Base-by-base conservation (phyloP, 2,113 vertebrate genomes). In the Cebus imitator region DNA sequence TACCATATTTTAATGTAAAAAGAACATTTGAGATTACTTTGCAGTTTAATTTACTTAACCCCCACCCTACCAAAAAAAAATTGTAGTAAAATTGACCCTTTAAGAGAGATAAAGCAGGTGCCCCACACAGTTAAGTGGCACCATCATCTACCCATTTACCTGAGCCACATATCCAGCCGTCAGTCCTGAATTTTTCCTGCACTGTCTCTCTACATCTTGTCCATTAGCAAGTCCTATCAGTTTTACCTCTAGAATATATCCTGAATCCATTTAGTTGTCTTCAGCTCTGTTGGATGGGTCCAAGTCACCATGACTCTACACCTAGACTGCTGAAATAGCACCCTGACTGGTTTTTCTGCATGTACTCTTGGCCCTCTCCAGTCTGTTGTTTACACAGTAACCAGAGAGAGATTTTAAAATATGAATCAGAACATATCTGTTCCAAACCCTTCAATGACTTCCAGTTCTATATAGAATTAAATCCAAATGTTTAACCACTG, bases 1-100 rank as follows among this genome's bases (percentile, higher is more conserved):
- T 58, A 32, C 66, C 40, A 14, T 83, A 84, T 61, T 95, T 96
- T 79, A 86, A n/a, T 85, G 82, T 89, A 94, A 73, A 92, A 93
- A 88, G 87, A 64, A 64, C 37, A 70, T 95, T 92, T 88, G 23
- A 23, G 18, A 72, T 72, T 90, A 82, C 76, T 90, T 40, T 64
- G 27, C 55, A 90, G 16, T 89, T 94, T 95, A 66, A 91, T 70
- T 75, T 55, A 61, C 73, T 93, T 97, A 75, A 81, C 57, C 91
- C 75, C 32, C 57, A 18, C 32, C 57, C 18, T 11, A 16, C 78
- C 27, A 18, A 70, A 64, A 64, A 52, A 95, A 66, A 87, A 52
- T 23, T 73, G 17, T 68, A 88, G 45, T 81, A 7, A 91, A 90
- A 84, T 21, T 87, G 48, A 89, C 48, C 25, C 25, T 61, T 35